These are phyloP conservation scores for Chrysochloris asiatica DNA, from an alignment of 2,113 vertebrate species.

Conservation along the genomic window DNA sequence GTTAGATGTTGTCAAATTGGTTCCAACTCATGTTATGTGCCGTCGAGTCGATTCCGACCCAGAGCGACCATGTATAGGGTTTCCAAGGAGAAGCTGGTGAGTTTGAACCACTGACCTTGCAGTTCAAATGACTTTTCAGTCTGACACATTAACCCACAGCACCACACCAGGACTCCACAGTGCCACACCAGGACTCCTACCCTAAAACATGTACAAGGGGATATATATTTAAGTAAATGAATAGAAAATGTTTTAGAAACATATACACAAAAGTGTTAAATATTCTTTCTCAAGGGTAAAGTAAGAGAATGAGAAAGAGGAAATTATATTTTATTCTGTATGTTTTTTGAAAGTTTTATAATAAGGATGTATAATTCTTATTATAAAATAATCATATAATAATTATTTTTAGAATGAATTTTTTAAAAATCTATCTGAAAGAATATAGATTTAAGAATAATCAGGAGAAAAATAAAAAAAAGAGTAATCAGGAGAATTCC, in stretches of 20 bases:
- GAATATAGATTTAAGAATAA: neutral
- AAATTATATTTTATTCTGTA: neutral
- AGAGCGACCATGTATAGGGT: too few relatives aligned
- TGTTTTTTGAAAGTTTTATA: slow-evolving; percentile 28
- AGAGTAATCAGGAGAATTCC: neutral
- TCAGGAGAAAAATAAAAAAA: neutral
- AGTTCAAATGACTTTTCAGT: too few relatives aligned
- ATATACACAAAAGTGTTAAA: neutral
- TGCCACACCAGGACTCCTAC: too few relatives aligned
- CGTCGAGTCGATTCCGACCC: too few relatives aligned
- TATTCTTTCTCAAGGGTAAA: neutral
- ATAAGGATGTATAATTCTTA: neutral
- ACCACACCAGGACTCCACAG: too few relatives aligned
- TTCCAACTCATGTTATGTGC: too few relatives aligned
- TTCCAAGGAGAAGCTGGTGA: too few relatives aligned
- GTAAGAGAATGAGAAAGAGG: neutral
- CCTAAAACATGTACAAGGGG: too few relatives aligned
- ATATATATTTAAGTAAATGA: neutral
- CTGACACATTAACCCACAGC: too few relatives aligned
- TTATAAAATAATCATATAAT: neutral
- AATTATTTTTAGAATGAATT: neutral
- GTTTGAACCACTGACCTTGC: too few relatives aligned
- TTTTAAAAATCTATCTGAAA: neutral
- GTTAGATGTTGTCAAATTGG: too few relatives aligned
- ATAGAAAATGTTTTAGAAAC: slow-evolving; percentile 23